phyloP scores from a whole-genome alignment of 2,797 vertebrate genomes.

The Eulemur coronatus region DNA sequence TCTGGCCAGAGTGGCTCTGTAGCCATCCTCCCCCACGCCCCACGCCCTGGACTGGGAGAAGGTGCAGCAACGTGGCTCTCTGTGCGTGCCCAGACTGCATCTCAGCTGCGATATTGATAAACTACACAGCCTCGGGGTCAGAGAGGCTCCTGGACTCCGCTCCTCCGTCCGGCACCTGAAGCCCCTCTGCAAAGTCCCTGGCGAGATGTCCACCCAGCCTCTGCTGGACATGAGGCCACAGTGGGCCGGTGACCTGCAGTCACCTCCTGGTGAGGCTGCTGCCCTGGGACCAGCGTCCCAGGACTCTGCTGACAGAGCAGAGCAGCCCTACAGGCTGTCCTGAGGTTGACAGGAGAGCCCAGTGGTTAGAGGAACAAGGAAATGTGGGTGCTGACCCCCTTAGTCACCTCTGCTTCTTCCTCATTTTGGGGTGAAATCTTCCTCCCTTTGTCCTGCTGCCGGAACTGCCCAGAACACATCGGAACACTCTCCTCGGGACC shows the following conservation, averaged over 20 bases:
- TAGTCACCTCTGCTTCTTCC: background rate
- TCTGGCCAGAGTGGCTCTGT: background rate
- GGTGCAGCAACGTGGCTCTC: background rate
- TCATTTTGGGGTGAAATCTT: background rate
- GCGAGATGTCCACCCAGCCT: background rate
- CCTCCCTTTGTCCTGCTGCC: background rate
- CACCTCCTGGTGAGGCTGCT: background rate
- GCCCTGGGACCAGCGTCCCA: background rate
- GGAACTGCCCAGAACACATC: background rate
- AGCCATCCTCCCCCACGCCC: too few relatives aligned
- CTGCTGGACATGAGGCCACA: background rate
- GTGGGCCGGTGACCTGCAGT: background rate
- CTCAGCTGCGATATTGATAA: background rate
- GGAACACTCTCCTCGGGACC: background rate
- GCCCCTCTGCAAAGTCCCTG: background rate
- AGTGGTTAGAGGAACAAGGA: background rate
- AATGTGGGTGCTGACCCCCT: too few relatives aligned
- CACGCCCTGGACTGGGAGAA: background rate
- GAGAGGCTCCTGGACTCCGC: background rate
- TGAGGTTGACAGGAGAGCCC: background rate
- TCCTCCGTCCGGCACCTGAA: rapidly evolving
- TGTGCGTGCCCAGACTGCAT: too few relatives aligned
- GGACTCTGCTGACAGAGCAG: background rate
- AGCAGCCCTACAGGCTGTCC: background rate
- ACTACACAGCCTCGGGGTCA: background rate